Conservation (phyloP, 2,113 vertebrate species). For the Thamnophis sirtalis region DNA sequence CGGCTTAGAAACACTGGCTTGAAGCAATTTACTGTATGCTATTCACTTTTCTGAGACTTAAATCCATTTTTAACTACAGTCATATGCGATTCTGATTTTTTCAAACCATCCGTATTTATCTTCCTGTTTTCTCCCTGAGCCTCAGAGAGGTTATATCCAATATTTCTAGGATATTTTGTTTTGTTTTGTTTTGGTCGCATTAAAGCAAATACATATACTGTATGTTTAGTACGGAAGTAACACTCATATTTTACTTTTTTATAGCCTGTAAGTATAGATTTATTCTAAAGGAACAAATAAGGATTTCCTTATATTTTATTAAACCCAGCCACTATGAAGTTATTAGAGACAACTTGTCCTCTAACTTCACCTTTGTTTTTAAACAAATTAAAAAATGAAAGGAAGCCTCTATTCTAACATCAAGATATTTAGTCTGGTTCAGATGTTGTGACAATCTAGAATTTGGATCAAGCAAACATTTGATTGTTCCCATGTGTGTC, state of each 20-base stretch:
- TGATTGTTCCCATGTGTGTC: background rate
- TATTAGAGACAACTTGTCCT: background rate
- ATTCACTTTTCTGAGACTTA: background rate
- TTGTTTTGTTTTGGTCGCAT: background rate
- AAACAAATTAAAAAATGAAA: background rate
- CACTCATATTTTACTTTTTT: background rate
- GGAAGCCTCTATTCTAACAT: background rate
- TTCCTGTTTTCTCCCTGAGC: background rate
- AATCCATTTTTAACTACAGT: background rate
- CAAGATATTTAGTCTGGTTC: background rate
- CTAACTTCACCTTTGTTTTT: background rate
- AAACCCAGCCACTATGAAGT: background rate
- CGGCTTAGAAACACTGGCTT: background rate
- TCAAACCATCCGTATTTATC: background rate
- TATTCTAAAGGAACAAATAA: background rate
- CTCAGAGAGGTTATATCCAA: background rate
- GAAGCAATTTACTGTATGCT: background rate
- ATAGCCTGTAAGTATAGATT: background rate
- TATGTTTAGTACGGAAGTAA: background rate
- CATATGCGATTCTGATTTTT: background rate
- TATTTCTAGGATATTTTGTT: background rate
- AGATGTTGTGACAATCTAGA: background rate
- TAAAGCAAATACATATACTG: background rate
- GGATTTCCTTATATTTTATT: background rate
- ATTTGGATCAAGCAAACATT: background rate